Conservation (phyloP, 2,888 invertebrate genomes). For the Ferrisia virgata region DNA sequence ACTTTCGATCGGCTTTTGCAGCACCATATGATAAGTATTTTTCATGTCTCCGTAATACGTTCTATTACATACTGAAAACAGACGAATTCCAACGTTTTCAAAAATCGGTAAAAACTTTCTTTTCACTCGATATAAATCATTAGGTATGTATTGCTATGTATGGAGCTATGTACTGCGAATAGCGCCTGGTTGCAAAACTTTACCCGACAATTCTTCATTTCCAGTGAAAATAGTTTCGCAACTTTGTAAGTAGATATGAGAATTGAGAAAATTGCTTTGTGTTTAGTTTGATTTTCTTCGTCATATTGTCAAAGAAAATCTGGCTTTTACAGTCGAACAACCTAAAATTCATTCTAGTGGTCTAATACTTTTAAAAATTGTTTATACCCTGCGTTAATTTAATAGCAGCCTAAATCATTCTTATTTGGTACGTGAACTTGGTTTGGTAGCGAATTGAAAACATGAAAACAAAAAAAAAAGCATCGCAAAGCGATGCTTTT, state of each 20-base stretch:
- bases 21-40: conserved; percentile 73
- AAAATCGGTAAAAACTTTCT: neutral
- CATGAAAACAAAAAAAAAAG: no score
- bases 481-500: no score
- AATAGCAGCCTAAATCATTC: no score
- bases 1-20: conserved; percentile 69
- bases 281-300: neutral
- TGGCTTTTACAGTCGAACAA: no score
- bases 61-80: conserved; percentile 73
- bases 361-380: no score
- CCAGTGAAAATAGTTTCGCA: neutral
- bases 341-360: no score
- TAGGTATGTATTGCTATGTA: neutral
- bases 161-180: no score
- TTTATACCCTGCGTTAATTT: no score
- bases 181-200: neutral
- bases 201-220: neutral
- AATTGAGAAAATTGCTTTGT: no score
- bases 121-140: neutral
- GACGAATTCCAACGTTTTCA: conserved; percentile 50
- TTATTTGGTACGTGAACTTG: no score
- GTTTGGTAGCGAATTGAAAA: no score
- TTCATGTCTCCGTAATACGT: conserved; percentile 87
- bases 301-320: no score
- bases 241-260: neutral